Base-by-base conservation (phyloP, 2,113 vertebrate genomes). In the Brachypodius melanocephalos region DNA sequence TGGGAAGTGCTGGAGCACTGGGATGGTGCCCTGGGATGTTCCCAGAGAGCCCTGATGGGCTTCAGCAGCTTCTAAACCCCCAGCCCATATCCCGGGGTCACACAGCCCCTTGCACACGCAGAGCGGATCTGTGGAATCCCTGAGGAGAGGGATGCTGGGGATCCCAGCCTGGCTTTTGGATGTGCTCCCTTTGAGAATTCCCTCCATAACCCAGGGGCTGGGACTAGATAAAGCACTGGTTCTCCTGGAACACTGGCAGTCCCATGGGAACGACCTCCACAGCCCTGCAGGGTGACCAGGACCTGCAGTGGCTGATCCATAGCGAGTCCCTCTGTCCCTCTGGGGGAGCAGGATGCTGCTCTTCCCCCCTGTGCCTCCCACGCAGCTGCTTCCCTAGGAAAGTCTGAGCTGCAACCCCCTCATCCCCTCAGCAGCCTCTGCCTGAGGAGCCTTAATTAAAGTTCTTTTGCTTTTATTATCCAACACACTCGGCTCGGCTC, bases 381-480 rank as follows among this genome's bases (percentile, higher is more conserved):
- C 1, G 1, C 5, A 16, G 36, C 49, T 73, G 71, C 52, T 45
- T 62, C 32, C 22, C 29, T 21, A 17, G n/a, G 51, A 69, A 55
- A 36, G 10, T 29, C 76, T 5, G 10, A 48, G 26, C 74, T 36
- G 38, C 14, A 11, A 3, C 12, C 32, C 29, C 14, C 15, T 1
- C 52, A n/a, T 8, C n/a, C 36, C 42, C 46, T 24, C 68, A 61
- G 91, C 73, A 82, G 83, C 82, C 36, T 32, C 22, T 9, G 49
- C n/a, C 79, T 80, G 74, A 84, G 84, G 46, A 91, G 73, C 89
- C 21, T 72, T 95, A 89, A 96, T 96, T 93, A 93, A 95, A 91
- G 87, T 69, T 63, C 61, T 71, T 83, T 93, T n/a, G 74, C 84
- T 72, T 89, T 93, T 77, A 76, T 90, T 90, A 95, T 93, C 87